A percentile compares a stretch with the other conserved stretches of the same genome.
Conservation (phyloP, 2,797 vertebrate species). For the Microcaecilia unicolor region DNA sequence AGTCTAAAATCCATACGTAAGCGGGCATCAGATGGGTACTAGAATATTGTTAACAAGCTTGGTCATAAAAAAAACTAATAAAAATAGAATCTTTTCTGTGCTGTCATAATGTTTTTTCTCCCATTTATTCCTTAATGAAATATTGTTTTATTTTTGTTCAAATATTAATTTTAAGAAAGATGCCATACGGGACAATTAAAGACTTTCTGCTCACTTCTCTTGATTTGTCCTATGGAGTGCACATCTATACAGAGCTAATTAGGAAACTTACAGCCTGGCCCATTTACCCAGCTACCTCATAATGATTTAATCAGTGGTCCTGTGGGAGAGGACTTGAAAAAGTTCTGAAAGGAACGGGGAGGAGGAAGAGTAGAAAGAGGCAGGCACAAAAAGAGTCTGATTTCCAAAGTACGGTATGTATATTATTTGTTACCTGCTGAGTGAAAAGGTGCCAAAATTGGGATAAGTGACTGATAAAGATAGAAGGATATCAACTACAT, state of each 20-base stretch:
- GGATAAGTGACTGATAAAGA: too few species aligned
- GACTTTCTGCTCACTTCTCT: constrained; percentile 55
- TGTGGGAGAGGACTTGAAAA: too few species aligned
- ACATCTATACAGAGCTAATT: constrained; percentile 44
- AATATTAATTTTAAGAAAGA: constrained; percentile 58
- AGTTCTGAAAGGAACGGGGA: too few species aligned
- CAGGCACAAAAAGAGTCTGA: neutral
- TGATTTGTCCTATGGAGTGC: constrained; percentile 47
- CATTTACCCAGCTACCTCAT: too few species aligned
- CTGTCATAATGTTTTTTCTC: too few species aligned
- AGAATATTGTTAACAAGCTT: constrained; percentile 66
- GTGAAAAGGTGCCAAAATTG: too few species aligned
- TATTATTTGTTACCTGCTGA: too few species aligned
- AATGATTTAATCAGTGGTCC: constrained; percentile 25
- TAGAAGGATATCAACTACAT: too few species aligned
- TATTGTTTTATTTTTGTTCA: constrained; percentile 51
- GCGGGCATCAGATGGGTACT: constrained; percentile 63
- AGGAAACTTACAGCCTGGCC: constrained; percentile 32
- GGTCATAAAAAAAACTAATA: too few species aligned
- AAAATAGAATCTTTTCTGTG: too few species aligned
- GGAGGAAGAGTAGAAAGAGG: constrained; percentile 15
- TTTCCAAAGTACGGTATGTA: too few species aligned
- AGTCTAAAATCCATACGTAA: constrained; percentile 69
- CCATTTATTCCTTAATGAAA: constrained; percentile 46
- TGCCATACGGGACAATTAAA: constrained; percentile 65